Conservation (phyloP, 2,113 vertebrate species). For the Pterophyllum scalare region DNA sequence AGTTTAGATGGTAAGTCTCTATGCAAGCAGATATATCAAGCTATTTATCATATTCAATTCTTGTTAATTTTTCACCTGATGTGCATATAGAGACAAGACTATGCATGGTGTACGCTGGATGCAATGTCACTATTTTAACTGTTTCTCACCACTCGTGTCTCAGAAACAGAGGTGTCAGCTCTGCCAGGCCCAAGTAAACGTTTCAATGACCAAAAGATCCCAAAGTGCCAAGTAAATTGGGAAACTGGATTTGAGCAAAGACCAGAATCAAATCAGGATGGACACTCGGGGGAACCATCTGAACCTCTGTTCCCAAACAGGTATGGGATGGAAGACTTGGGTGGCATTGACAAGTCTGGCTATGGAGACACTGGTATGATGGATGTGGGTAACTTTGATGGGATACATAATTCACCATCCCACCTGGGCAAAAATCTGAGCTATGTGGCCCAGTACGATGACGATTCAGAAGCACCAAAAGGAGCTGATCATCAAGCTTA, state of each 20-base stretch:
- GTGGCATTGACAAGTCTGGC: conserved; percentile 61
- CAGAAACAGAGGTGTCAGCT: conserved; percentile 59
- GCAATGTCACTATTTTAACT: not conserved
- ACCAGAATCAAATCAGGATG: conserved; percentile 50
- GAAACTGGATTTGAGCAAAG: conserved; percentile 62
- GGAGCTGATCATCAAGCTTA: conserved; percentile 57
- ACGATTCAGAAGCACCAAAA: conserved; percentile 47
- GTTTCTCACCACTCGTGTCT: not conserved
- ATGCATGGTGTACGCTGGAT: not conserved
- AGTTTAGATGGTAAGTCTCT: conserved; percentile 71
- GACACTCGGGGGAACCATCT: conserved; percentile 45
- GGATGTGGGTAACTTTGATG: conserved; percentile 67
- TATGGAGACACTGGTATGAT: conserved; percentile 65
- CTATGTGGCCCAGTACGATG: conserved; percentile 65
- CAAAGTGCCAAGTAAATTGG: conserved; percentile 73
- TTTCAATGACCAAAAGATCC: conserved; percentile 67
- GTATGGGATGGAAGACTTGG: conserved; percentile 70
- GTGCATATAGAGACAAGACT: not conserved
- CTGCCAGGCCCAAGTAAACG: conserved; percentile 67
- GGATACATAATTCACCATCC: conserved; percentile 61
- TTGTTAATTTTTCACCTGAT: not conserved
- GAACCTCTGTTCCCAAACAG: conserved; percentile 68
- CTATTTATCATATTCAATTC: not conserved
- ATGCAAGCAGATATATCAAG: not conserved
- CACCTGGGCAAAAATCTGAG: conserved; percentile 56